Evolutionary conservation across 2,888 invertebrate species (phyloP), one percentile per base, ranked within the genome.

Genomic region (Leptarthrus brevirostris): DNA sequence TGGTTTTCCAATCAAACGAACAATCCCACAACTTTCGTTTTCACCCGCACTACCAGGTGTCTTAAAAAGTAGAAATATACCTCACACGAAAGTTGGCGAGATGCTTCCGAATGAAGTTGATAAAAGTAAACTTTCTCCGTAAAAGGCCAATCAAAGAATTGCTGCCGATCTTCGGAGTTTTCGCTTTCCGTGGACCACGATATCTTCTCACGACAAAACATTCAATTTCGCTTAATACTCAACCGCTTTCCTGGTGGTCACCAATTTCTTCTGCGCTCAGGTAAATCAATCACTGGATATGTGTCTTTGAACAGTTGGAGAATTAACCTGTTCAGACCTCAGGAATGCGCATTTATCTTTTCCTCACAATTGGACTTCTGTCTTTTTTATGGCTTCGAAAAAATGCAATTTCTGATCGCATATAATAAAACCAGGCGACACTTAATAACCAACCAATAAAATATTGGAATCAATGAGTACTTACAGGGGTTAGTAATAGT

Each of bases 111-210:
- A 34, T 34, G 18, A n/a, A 14, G 16, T 58, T 10, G 47, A 8
- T 20, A 44, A 64, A 64, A 64, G 47, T 44, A 20, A 64, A 64
- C 64, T 64, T 64, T 64, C 64, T 64, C 64, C 47, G n/a, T 24
- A 34, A 24, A 16, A 18, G 44, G 20, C 24, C 44, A 12, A n/a
- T 64, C 22, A 40, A 64, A 12, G 47, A 14, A 8, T 6, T 14
- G 61, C 4, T n/a, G 20, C 20, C 22, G 52, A 52, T 52, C 20
- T 20, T 10, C 40, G n/a, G 6, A 18, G 8, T 52, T 52, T 52
- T 52, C 12, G 18, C 52, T 52, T 20, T 52, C 22, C 44, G 64
- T 24, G n/a, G n/a, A n/a, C n/a, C n/a, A n/a, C n/a, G 64, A 64
- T 24, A 10, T 3, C 64, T 44, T 44, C 64, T 64, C 64, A 64